Percentiles rank a stretch among this genome's conserved stretches.
Conservation (phyloP, 2,113 vertebrate genomes). For the Corapipo altera region DNA sequence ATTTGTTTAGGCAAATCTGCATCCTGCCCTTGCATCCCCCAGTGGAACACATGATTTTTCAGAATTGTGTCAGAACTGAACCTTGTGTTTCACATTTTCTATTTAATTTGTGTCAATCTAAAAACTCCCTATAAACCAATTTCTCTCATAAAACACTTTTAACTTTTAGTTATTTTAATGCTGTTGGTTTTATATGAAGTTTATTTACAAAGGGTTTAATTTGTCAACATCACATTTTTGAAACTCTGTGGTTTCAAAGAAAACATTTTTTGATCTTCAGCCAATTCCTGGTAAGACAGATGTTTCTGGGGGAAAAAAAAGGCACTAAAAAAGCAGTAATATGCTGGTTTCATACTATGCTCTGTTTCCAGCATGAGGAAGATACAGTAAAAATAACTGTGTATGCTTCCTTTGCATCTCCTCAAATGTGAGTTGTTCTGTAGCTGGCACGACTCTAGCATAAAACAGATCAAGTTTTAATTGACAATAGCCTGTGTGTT, state of each 20-base stretch:
- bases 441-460: not conserved
- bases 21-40: not conserved
- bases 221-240: not conserved
- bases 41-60: not conserved
- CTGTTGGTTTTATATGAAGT: not conserved
- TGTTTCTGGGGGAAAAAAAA: not conserved
- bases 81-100: not conserved
- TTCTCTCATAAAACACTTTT: not conserved
- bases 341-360: not conserved
- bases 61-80: not conserved
- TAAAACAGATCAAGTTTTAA: constrained; percentile 4
- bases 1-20: not conserved
- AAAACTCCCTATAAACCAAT: not conserved
- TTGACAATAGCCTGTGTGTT: not conserved
- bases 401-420: not conserved
- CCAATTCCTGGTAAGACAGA: constrained; percentile 6
- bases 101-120: not conserved
- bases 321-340: not conserved
- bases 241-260: not conserved
- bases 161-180: not conserved
- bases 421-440: not conserved
- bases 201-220: not conserved
- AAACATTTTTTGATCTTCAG: not conserved
- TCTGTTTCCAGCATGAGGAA: not conserved
- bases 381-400: not conserved